These are phyloP conservation scores for Cybosia mesomella DNA, from an alignment of 2,888 invertebrate species.

Conservation along the genomic window DNA sequence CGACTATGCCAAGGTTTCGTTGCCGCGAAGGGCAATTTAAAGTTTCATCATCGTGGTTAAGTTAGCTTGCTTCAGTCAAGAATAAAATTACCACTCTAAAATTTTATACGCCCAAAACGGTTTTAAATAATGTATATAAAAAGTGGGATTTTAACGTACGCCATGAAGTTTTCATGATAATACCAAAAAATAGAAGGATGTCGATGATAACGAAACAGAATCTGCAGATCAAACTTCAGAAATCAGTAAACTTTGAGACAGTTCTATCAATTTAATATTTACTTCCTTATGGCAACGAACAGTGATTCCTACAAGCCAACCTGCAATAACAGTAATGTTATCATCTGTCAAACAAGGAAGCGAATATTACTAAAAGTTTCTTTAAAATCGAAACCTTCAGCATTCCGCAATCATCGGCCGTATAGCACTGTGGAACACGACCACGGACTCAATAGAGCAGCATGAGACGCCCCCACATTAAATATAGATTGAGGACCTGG, in stretches of 20 bases:
- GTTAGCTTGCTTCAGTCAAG: not conserved
- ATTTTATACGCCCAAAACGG: not conserved
- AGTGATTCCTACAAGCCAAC: not conserved
- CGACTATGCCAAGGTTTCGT: not conserved
- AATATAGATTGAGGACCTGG: not conserved
- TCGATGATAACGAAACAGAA: not conserved
- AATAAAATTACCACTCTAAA: not conserved
- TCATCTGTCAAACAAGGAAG: not conserved
- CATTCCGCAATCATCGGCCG: not conserved
- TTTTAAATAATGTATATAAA: too few relatives aligned
- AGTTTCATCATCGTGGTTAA: not conserved
- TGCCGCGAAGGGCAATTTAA: not conserved
- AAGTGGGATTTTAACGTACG: not conserved
- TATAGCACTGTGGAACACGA: not conserved
- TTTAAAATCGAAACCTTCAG: not conserved
- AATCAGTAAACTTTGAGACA: constrained; percentile 2
- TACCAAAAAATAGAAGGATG: not conserved
- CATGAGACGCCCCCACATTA: too few relatives aligned
- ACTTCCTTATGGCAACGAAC: not conserved
- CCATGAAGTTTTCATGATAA: not conserved
- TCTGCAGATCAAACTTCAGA: constrained; percentile 5
- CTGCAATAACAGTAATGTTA: constrained; percentile 5
- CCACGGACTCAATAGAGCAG: not conserved
- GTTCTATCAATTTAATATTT: not conserved
- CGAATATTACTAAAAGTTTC: not conserved